Conservation (phyloP, 2,888 invertebrate genomes). For the Torymus aiolomorphi region DNA sequence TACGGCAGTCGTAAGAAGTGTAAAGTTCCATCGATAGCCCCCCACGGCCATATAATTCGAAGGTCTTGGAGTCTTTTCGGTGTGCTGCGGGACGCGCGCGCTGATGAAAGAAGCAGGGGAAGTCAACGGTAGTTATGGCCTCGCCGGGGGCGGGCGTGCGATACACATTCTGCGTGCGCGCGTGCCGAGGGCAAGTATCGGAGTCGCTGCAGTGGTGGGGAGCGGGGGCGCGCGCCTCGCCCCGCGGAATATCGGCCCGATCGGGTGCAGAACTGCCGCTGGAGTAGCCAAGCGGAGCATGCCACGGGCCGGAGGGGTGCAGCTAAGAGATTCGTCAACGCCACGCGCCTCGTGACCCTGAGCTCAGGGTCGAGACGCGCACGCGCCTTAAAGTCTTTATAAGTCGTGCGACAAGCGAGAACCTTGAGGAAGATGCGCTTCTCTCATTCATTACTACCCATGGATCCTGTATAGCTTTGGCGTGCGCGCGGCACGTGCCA, state of each 20-base stretch:
- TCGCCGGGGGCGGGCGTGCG: no score
- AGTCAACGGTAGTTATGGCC: conserved; percentile 44
- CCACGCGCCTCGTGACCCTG: conserved; percentile 68
- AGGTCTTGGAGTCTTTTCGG: no score
- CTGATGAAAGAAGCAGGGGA: conserved; percentile 19
- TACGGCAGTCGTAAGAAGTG: conserved; percentile 47
- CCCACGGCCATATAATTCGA: conserved; percentile 38
- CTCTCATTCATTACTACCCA: conserved; percentile 52
- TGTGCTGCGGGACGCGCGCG: no score
- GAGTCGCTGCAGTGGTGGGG: background rate
- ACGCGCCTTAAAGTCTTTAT: background rate
- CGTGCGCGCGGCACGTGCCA: conserved; percentile 54
- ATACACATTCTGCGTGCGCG: no score
- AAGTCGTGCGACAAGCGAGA: conserved; percentile 34
- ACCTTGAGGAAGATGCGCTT: conserved; percentile 46
- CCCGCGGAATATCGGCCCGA: conserved; percentile 3
- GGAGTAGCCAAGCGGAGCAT: no score
- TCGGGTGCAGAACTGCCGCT: background rate
- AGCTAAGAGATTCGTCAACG: conserved; percentile 69
- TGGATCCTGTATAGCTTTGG: conserved; percentile 45
- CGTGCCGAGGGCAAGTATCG: no score
- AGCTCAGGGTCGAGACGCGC: conserved; percentile 57
- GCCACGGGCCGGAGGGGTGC: no score
- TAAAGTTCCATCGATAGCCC: background rate
- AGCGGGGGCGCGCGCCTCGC: background rate